phyloP scores from a whole-genome alignment of 2,113 vertebrate genomes.

The Arvicanthis niloticus region DNA sequence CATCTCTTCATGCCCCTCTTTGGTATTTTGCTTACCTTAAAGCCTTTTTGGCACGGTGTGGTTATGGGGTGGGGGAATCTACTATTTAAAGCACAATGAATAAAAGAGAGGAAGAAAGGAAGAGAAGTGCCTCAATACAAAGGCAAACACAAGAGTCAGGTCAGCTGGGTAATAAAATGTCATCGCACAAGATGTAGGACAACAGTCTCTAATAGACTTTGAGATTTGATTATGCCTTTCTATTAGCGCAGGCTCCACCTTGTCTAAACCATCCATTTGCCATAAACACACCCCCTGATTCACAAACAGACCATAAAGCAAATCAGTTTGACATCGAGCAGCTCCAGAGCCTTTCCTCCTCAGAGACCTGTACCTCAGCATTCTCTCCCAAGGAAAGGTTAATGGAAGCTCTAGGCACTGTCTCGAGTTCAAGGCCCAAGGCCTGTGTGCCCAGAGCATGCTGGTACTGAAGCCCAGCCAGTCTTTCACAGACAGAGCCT shows the following conservation, averaged over 20 bases:
- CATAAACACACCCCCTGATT: slow-evolving; percentile 67
- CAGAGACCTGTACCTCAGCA: background rate
- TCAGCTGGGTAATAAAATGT: slow-evolving; percentile 52
- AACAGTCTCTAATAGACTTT: slow-evolving; percentile 59
- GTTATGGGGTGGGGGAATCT: background rate
- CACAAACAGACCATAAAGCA: slow-evolving; percentile 42
- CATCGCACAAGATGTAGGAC: slow-evolving; percentile 48
- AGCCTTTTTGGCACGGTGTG: background rate
- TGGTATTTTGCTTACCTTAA: background rate
- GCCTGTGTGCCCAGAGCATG: rapidly evolving
- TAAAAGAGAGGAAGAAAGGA: background rate
- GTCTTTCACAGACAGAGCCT: background rate
- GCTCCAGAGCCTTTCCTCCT: background rate
- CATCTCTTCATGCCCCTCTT: background rate
- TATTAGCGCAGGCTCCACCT: background rate
- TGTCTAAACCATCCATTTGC: slow-evolving; percentile 36
- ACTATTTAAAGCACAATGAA: slow-evolving; percentile 34
- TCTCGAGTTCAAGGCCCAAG: background rate
- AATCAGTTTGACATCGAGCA: background rate
- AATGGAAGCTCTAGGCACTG: background rate
- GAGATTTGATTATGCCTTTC: slow-evolving; percentile 65
- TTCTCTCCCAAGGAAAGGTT: background rate
- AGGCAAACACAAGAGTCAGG: slow-evolving; percentile 16
- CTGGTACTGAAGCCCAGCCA: background rate
- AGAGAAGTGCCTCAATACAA: slow-evolving; percentile 48